These are phyloP conservation scores for Drosophila formosana DNA, from an alignment of 2,888 invertebrate species.

Conservation along the genomic window DNA sequence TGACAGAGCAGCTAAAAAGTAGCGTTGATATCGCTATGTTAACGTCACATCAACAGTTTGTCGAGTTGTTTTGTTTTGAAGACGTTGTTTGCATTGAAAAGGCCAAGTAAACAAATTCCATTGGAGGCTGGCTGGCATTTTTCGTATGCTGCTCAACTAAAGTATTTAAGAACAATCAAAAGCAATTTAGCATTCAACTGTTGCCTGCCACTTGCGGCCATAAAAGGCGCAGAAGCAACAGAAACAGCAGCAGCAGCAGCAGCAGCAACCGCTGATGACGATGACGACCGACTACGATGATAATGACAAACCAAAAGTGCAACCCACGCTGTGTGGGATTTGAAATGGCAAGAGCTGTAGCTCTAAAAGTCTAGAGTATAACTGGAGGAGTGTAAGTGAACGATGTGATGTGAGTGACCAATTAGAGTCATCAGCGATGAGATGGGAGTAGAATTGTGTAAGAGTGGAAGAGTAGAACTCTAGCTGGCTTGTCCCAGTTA, in stretches of 20 bases:
- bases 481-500: slow-evolving; percentile 41
- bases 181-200: slow-evolving; percentile 48
- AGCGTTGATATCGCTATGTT: slow-evolving; percentile 6
- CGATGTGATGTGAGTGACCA: slow-evolving; percentile 41
- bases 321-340: slow-evolving; percentile 53
- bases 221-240: slow-evolving; percentile 37
- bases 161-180: slow-evolving; percentile 54
- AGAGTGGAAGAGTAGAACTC: slow-evolving; percentile 2
- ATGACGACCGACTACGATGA: slow-evolving; percentile 1
- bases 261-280: slow-evolving; percentile 12
- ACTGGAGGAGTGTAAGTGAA: slow-evolving; percentile 12
- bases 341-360: slow-evolving; percentile 35
- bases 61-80: slow-evolving; percentile 5
- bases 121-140: slow-evolving; percentile 31
- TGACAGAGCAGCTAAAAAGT: not conserved
- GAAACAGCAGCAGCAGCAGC: slow-evolving; percentile 14
- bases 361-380: not conserved
- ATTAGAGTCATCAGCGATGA: slow-evolving; percentile 34
- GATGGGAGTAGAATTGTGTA: slow-evolving; percentile 8
- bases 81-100: slow-evolving; percentile 35
- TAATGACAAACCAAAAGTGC: slow-evolving; percentile 51
- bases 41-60: slow-evolving; percentile 6
- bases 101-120: slow-evolving; percentile 37
- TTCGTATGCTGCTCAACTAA: slow-evolving; percentile 31
- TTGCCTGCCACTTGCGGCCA: slow-evolving; percentile 39